Evolutionary conservation across 2,888 invertebrate genomes (phyloP), one percentile per base, ranked within the genome.

Genomic region (Argyresthia goedartella): DNA sequence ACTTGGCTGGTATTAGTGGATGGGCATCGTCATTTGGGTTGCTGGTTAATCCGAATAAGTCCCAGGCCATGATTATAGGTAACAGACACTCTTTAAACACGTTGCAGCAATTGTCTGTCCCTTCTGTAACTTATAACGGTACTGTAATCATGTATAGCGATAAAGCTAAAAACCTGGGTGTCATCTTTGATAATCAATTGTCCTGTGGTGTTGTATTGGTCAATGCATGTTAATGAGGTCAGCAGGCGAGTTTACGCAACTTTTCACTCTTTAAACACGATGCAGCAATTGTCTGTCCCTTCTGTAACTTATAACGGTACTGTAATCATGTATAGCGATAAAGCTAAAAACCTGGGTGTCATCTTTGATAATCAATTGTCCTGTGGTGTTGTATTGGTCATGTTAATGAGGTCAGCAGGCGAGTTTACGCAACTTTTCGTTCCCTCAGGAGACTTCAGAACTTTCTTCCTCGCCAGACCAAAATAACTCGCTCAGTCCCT

Each of bases 361-460:
- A 33, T 49, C 11, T 43, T 52, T 1, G 52, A 49, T 36, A 10
- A 13, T 1, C 10, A 43, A 7, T 11, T 52, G 15, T 25, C 52
- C 1, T 53, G 53, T 49, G 8, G 33, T 4, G 45, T 25, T 6
- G 6, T n/a, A n/a, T n/a, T n/a, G 25, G 45, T 1, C 44, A 53
- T 9, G n/a, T 50, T 33, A 46, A 13, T 14, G 42, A 49, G 7
- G 42, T 49, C n/a, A 25, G 44, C 25, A 43, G 39, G 25, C 41
- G 43, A 16, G 45, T 50, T 9, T 35, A 50, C 33, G 13, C 8
- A 1, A 13, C 49, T 14, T 43, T 46, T 7, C 50, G 45, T 45
- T 45, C 46, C n/a, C 34, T 53, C 8, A 49, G 45, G 16, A 13
- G 39, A 11, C 48, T 50, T 8, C 53, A 50, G 39, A 49, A 44